A percentile compares a stretch with the other conserved stretches of the same genome.
Conservation (phyloP, 2,113 vertebrate genomes). For the Elgaria multicarinata region DNA sequence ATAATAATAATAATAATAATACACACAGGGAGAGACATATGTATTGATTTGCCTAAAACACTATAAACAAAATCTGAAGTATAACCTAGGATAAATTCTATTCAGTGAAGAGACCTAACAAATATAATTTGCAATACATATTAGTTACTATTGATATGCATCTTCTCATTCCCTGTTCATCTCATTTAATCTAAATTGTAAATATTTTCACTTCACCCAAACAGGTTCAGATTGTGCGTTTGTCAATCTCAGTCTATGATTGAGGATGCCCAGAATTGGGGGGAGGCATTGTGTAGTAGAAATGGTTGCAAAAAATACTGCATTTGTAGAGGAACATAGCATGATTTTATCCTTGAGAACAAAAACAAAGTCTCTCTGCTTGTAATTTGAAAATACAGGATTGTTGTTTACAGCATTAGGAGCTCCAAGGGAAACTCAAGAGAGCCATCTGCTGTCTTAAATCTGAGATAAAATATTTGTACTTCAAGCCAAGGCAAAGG, state of each 20-base stretch:
- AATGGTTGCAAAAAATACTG: not conserved
- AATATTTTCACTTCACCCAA: slow-evolving; percentile 23
- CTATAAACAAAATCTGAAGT: not conserved
- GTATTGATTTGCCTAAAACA: not conserved
- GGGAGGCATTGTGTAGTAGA: not conserved
- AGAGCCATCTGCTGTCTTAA: slow-evolving; percentile 98
- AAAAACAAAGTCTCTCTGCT: slow-evolving; percentile 50
- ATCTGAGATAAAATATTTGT: slow-evolving; percentile 79
- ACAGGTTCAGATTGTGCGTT: not conserved
- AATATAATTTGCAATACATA: not conserved
- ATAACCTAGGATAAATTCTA: not conserved
- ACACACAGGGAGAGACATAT: no score
- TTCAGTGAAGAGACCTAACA: not conserved
- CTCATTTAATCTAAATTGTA: slow-evolving; percentile 2
- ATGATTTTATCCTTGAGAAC: slow-evolving; percentile 46
- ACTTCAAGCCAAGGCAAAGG: slow-evolving; percentile 25
- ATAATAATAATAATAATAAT: no score
- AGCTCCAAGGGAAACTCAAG: slow-evolving; percentile 90
- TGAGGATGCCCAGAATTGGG: not conserved
- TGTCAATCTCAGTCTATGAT: not conserved
- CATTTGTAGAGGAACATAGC: slow-evolving; percentile 26
- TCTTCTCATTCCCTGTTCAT: slow-evolving; percentile 16
- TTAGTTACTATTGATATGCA: not conserved
- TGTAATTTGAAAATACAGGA: slow-evolving; percentile 58
- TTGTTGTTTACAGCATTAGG: slow-evolving; percentile 75